phyloP scores from a whole-genome alignment of 30 jellyfish, hydroid and myxozoan species.

The Aurelia coerulea region DNA sequence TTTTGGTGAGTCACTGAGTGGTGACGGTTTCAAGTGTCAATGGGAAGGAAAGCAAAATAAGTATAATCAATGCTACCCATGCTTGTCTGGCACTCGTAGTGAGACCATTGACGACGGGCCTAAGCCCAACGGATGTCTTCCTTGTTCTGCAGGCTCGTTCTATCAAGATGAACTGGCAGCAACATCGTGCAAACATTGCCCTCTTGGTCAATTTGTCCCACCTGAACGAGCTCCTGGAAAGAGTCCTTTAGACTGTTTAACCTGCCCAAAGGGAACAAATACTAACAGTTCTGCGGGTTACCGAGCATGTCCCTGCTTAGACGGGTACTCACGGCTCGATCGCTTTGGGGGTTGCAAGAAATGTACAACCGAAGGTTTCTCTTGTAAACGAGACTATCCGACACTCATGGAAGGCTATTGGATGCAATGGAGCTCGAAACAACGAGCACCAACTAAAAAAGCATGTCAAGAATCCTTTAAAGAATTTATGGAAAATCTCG shows the following conservation, averaged over 20 bases:
- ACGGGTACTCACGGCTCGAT: constrained; percentile 41
- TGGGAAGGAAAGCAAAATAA: too few relatives aligned
- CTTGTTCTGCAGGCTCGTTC: constrained; percentile 68
- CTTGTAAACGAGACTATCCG: constrained; percentile 34
- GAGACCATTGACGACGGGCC: background rate
- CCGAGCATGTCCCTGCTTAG: constrained; percentile 60
- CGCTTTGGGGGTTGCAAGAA: constrained; percentile 49
- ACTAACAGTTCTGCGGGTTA: constrained; percentile 56
- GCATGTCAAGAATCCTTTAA: constrained; percentile 17
- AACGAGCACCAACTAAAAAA: background rate
- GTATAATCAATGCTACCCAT: constrained; percentile 30
- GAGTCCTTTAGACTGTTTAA: constrained; percentile 39
- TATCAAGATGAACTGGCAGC: constrained; percentile 64
- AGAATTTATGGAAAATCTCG: constrained; percentile 37
- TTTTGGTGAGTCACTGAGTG: background rate
- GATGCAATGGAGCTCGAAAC: constrained; percentile 33
- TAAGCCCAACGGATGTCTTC: background rate
- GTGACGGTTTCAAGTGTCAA: constrained; percentile 49
- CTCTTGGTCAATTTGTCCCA: constrained; percentile 61
- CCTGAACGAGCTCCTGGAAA: constrained; percentile 51
- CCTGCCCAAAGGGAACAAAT: constrained; percentile 69
- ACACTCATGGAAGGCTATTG: constrained; percentile 40
- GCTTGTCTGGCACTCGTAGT: constrained; percentile 39
- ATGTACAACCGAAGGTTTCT: constrained; percentile 30
- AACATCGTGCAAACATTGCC: constrained; percentile 53